phyloP scores from a whole-genome alignment of 2,888 invertebrate species.

The Drosophila mimetica region DNA sequence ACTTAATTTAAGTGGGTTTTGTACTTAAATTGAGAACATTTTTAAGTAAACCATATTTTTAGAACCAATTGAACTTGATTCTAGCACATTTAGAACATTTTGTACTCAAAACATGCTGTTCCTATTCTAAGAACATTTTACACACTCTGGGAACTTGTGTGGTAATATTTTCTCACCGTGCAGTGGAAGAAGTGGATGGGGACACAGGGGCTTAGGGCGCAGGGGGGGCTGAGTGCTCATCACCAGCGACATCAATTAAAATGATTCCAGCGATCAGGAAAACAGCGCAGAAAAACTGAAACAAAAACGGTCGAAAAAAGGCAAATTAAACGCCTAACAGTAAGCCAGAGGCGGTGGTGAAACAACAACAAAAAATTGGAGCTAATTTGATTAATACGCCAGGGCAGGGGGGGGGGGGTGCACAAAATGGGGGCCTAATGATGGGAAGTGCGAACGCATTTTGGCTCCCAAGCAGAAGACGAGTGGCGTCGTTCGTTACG shows the following conservation, averaged over 20 bases:
- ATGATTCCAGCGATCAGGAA: conserved; percentile 62
- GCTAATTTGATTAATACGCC: conserved; percentile 81
- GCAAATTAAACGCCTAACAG: conserved; percentile 57
- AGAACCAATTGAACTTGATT: too few relatives aligned
- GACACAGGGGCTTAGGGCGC: neutral
- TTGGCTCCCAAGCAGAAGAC: conserved; percentile 66
- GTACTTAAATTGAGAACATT: too few relatives aligned
- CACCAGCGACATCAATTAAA: conserved; percentile 65
- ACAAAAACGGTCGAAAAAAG: conserved; percentile 14
- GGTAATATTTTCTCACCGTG: conserved; percentile 1
- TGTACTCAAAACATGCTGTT: too few relatives aligned
- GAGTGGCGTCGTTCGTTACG: conserved; percentile 28
- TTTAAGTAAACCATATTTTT: too few relatives aligned
- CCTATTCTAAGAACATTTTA: too few relatives aligned
- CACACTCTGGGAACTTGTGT: too few relatives aligned
- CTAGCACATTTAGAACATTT: too few relatives aligned
- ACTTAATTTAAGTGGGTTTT: too few relatives aligned
- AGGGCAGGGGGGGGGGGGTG: conserved; percentile 9
- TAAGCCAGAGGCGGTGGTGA: conserved; percentile 51
- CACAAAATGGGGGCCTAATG: conserved; percentile 65
- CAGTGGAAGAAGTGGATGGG: neutral
- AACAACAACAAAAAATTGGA: conserved; percentile 63
- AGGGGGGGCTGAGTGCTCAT: conserved; percentile 15
- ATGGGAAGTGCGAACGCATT: conserved; percentile 78
- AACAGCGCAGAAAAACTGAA: conserved; percentile 11